These are phyloP conservation scores for Lasioglossum vierecki DNA, from an alignment of 2,888 invertebrate genomes.

Conservation along the genomic window DNA sequence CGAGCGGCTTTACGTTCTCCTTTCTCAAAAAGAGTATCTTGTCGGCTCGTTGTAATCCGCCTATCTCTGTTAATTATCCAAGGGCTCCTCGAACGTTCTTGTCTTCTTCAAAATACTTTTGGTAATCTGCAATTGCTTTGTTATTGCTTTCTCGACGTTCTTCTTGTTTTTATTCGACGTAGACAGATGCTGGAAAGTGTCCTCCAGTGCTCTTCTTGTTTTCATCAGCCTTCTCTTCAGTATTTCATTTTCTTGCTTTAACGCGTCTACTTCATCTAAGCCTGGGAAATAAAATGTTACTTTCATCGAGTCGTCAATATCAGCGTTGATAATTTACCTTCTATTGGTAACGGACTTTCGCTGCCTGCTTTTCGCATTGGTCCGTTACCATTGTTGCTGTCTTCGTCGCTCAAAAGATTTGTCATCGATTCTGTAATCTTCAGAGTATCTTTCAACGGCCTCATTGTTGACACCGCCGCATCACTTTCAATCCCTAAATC, in stretches of 20 bases:
- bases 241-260: conserved; percentile 89
- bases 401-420: conserved; percentile 81
- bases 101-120: conserved; percentile 82
- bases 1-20: conserved; percentile 26
- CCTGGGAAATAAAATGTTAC: conserved; percentile 67
- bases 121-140: conserved; percentile 80
- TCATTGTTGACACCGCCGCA: conserved; percentile 76
- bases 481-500: conserved; percentile 97
- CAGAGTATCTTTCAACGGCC: conserved; percentile 80
- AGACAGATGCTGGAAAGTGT: conserved; percentile 90
- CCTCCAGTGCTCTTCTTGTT: conserved; percentile 90
- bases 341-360: conserved; percentile 80
- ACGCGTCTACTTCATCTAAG: conserved; percentile 83
- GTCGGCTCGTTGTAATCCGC: background rate
- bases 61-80: conserved; percentile 71
- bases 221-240: conserved; percentile 89
- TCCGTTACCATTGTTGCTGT: conserved; percentile 72
- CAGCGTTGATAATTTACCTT: conserved; percentile 71
- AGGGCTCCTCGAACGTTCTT: conserved; percentile 80
- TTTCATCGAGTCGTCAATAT: too few species aligned
- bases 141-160: conserved; percentile 92
- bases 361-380: conserved; percentile 74
- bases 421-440: conserved; percentile 83
- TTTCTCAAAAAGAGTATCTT: background rate
- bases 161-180: conserved; percentile 92